Conservation (phyloP, 1,140 invertebrate genomes). For the Zaprionus davidi region DNA sequence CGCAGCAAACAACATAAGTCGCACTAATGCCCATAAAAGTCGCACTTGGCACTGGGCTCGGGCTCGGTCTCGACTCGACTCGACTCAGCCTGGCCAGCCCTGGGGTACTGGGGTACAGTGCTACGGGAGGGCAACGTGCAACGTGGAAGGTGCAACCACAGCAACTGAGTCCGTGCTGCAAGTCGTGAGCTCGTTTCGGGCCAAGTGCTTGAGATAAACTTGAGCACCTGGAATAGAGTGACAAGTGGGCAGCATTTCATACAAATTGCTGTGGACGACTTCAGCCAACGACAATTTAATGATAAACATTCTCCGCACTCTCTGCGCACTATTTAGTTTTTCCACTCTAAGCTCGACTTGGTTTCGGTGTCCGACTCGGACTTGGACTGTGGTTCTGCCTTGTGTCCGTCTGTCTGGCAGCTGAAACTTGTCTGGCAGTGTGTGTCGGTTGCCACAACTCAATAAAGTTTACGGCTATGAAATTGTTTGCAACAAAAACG, state of each 20-base stretch:
- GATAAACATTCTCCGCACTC: conserved; percentile 61
- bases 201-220: conserved; percentile 75
- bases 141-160: neutral
- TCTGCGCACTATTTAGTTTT: conserved; percentile 3
- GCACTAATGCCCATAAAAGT: conserved; percentile 81
- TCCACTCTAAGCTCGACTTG: conserved; percentile 2
- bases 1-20: conserved; percentile 77
- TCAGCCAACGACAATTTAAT: conserved; percentile 70
- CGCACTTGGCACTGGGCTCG: conserved; percentile 48
- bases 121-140: neutral
- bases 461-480: conserved; percentile 77
- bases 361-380: neutral
- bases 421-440: conserved; percentile 1
- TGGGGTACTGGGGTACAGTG: neutral
- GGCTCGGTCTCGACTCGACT: neutral
- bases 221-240: conserved; percentile 79
- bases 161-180: neutral
- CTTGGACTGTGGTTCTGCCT: neutral
- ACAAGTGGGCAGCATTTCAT: conserved; percentile 81
- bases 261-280: conserved; percentile 73
- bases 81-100: too few relatives aligned
- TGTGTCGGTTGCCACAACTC: conserved; percentile 64
- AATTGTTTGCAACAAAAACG: conserved; percentile 78
- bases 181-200: conserved; percentile 46
- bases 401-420: neutral